Base-by-base conservation (phyloP, 2,113 vertebrate species). In the Ranitomeya variabilis region DNA sequence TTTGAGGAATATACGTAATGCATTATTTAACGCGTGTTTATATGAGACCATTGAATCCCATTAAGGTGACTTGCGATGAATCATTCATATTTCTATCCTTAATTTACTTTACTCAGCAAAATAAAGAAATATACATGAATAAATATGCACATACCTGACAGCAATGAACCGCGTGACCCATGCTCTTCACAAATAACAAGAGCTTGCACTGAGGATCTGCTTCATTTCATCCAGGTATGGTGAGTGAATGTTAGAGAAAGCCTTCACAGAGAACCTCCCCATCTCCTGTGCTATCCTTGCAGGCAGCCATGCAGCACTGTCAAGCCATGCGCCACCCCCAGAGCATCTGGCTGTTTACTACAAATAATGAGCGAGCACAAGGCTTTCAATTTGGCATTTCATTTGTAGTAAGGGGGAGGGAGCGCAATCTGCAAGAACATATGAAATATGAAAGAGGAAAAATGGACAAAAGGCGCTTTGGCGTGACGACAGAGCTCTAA, bases 281-380 rank as follows among this genome's bases (percentile, higher is more conserved):
- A 90, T 82, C 91, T 80, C 90, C 89, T 85, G 89, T 92, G 91
- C 88, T 91, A 90, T 90, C 89, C 87, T 52, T 37, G 89, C 67
- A 91, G 85, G 91, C 90, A 90, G 89, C 91, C 91, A 78, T 87
- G 91, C 76, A 90, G 64, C 86, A 52, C 83, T 71, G 19, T 69
- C 21, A 82, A 79, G 80, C 64, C 89, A 90, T 89, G 90, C 89
- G 92, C 92, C 92, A 91, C 93, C 94, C 91, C 92, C 92, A 86
- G 86, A 93, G 93, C 91, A 93, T 95, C 94, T 94, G 92, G 92
- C 91, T 93, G 76, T 91, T 90, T 92, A 90, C 92, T 91, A 91
- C 91, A 89, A 90, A 91, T 90, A 89, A 80, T 73, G 88, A 92
- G 88, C 89, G 91, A 89, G 88, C 90, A 91, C 86, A 86, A 90